Percentiles rank a stretch among this genome's conserved stretches.
These are phyloP conservation scores for Amyelois transitella DNA, from an alignment of 1,140 invertebrate species.

Conservation along the genomic window DNA sequence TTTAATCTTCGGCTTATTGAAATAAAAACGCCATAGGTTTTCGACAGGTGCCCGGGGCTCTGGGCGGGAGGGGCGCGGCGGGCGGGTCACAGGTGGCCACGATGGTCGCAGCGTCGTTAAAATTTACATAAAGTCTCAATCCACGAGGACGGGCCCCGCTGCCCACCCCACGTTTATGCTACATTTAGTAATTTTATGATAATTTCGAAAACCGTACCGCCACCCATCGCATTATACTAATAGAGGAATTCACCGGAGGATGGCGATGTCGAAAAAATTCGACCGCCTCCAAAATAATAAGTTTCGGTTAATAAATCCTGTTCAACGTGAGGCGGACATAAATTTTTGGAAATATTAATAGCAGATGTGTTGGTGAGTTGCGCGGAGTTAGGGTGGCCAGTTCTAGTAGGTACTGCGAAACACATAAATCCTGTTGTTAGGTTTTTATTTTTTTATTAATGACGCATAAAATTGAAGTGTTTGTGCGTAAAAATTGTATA, in stretches of 20 bases:
- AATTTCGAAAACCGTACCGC: slow-evolving; percentile 69
- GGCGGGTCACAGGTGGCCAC: slow-evolving; percentile 63
- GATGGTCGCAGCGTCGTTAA: slow-evolving; percentile 72
- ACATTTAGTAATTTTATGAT: slow-evolving; percentile 75
- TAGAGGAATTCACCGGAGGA: slow-evolving; percentile 57
- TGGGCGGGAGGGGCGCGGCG: slow-evolving; percentile 23
- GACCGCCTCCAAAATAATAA: slow-evolving; percentile 59
- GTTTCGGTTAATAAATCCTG: slow-evolving; percentile 66
- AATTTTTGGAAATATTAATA: slow-evolving; percentile 66
- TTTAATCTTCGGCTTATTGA: slow-evolving; percentile 71
- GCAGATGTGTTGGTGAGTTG: slow-evolving; percentile 68
- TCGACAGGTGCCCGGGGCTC: slow-evolving; percentile 60
- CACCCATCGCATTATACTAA: slow-evolving; percentile 74
- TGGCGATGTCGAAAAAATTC: slow-evolving; percentile 53
- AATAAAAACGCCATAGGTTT: slow-evolving; percentile 74
- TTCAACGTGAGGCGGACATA: slow-evolving; percentile 53
- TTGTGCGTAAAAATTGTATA: slow-evolving; percentile 30
- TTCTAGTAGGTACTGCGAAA: slow-evolving; percentile 50
- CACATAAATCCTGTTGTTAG: slow-evolving; percentile 61
- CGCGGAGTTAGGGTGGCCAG: slow-evolving; percentile 33
- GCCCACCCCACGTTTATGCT: slow-evolving; percentile 70
- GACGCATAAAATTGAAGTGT: slow-evolving; percentile 57
- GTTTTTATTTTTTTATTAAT: slow-evolving; percentile 62
- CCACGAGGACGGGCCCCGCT: slow-evolving; percentile 58
- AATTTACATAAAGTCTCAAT: slow-evolving; percentile 75